phyloP scores from a whole-genome alignment of 2,888 invertebrate genomes.

The Linnaemya tessellans region DNA sequence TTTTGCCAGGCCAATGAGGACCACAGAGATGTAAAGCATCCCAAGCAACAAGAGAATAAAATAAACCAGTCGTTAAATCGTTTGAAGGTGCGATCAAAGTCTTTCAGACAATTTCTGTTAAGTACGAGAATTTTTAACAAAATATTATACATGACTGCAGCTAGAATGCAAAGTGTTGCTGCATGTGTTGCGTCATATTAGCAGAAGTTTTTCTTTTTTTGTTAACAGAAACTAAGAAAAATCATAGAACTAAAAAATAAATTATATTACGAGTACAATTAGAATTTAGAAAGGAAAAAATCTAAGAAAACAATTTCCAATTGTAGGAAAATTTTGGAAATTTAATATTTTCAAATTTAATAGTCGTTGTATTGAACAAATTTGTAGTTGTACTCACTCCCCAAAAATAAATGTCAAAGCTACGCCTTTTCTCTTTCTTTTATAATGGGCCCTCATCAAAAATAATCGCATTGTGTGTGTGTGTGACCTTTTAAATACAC shows the following conservation, averaged over 20 bases:
- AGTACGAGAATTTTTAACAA: constrained; percentile 6
- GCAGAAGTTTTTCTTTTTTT: neutral
- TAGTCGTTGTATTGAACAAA: no score
- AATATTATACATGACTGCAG: constrained; percentile 52
- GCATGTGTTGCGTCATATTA: constrained; percentile 53
- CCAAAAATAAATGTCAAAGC: no score
- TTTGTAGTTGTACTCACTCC: no score
- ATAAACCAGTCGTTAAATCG: constrained; percentile 17
- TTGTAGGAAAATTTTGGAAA: no score
- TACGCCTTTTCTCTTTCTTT: neutral
- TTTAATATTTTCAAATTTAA: no score
- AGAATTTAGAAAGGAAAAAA: no score
- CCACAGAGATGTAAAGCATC: neutral
- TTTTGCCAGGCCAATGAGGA: neutral
- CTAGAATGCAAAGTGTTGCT: constrained; percentile 42
- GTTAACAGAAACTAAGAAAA: neutral
- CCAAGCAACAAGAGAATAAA: neutral
- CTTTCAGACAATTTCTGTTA: constrained; percentile 21
- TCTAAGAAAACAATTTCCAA: no score
- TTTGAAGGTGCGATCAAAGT: constrained; percentile 50
- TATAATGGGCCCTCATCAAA: neutral
- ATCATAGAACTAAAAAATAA: neutral
- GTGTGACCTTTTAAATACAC: neutral
- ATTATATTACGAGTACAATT: neutral
- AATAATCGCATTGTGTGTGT: neutral